Evolutionary conservation across 2,888 invertebrate genomes (phyloP).

Genomic region (Molanna angustata): DNA sequence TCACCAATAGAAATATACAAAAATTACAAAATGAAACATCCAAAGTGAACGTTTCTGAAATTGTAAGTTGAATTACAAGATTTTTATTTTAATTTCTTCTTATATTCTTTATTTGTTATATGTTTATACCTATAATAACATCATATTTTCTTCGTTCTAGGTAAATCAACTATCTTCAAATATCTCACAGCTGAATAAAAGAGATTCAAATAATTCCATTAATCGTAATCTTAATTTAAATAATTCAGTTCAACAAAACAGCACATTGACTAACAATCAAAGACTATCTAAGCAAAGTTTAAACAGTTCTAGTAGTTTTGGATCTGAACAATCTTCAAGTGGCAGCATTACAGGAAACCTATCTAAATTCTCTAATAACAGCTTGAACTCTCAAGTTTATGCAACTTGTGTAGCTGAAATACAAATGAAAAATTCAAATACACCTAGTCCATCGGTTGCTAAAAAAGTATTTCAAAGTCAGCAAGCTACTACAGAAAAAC

Average conservation of each 20-base stretch:
- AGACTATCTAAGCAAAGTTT: neutral
- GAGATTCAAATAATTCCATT: neutral
- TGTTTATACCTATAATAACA: too few species aligned
- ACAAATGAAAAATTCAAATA: conserved; percentile 14
- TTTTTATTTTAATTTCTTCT: neutral
- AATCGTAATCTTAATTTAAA: neutral
- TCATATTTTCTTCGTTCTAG: conserved; percentile 7
- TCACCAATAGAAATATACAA: conserved; percentile 34
- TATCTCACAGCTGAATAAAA: conserved; percentile 2
- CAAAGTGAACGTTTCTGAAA: conserved; percentile 19
- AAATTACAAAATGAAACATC: too few species aligned
- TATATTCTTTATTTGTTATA: neutral
- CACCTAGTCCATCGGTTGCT: conserved; percentile 17
- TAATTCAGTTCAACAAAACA: neutral
- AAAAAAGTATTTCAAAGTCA: conserved; percentile 13
- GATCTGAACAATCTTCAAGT: neutral
- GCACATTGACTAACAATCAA: neutral
- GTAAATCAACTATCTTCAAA: conserved; percentile 17
- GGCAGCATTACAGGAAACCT: conserved; percentile 4
- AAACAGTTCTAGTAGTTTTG: neutral
- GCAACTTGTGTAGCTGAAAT: conserved; percentile 22
- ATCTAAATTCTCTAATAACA: conserved; percentile 11
- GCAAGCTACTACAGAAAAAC: conserved; percentile 8
- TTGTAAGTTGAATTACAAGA: conserved; percentile 36
- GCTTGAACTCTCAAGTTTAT: conserved; percentile 19